Conservation (phyloP, 1,140 invertebrate species). For the Muscidifurax raptorellus region DNA sequence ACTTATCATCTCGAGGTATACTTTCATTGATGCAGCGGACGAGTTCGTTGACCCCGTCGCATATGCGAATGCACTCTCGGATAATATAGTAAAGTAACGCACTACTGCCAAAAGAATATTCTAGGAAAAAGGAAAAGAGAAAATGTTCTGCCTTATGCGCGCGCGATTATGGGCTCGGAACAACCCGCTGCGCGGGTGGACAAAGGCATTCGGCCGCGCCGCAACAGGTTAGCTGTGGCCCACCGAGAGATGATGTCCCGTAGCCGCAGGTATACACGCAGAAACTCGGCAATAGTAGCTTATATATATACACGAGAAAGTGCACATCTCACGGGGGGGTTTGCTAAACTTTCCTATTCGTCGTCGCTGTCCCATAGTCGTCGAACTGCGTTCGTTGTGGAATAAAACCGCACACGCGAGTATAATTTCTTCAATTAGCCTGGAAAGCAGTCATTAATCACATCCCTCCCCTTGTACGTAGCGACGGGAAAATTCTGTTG, state of each 20-base stretch:
- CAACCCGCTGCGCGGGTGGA: neutral
- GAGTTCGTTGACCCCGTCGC: neutral
- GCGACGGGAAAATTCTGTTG: neutral
- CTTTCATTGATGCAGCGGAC: neutral
- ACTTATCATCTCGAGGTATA: neutral
- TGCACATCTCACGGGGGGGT: neutral
- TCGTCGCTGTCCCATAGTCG: neutral
- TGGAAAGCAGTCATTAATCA: conserved; percentile 25
- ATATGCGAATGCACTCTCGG: neutral
- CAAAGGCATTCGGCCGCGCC: conserved; percentile 27
- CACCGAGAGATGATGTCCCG: conserved; percentile 25
- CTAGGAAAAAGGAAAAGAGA: too few species aligned
- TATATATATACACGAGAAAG: conserved; percentile 4
- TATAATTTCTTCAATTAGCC: neutral
- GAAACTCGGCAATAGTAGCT: neutral
- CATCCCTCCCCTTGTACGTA: neutral
- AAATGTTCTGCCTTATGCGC: too few species aligned
- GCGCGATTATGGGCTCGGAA: neutral
- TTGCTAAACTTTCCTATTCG: neutral
- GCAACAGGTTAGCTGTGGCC: conserved; percentile 34
- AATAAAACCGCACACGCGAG: neutral
- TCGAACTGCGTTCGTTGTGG: neutral
- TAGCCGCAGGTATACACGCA: neutral
- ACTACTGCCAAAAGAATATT: too few species aligned
- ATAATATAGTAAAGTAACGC: too few species aligned